Percentiles rank a stretch among this genome's conserved stretches.
These are phyloP conservation scores for Xiphias gladius DNA, from an alignment of 2,113 vertebrate species.

Conservation along the genomic window DNA sequence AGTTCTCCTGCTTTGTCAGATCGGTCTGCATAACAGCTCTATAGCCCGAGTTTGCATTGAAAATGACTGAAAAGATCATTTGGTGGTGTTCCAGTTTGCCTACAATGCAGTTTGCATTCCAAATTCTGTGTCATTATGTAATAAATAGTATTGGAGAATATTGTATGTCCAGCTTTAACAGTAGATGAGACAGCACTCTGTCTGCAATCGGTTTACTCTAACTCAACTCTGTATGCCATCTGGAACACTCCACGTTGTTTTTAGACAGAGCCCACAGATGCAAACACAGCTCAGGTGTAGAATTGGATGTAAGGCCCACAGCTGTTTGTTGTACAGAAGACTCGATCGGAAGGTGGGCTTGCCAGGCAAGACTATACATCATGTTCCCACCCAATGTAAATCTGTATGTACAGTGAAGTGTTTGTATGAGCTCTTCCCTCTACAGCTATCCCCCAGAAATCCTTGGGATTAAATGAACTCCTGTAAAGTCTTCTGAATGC, in stretches of 20 bases:
- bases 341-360: constrained; percentile 34
- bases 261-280: background rate
- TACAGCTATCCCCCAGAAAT: constrained; percentile 52
- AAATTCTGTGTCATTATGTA: constrained; percentile 36
- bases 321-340: constrained; percentile 59
- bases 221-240: constrained; percentile 22
- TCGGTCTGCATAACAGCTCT: constrained; percentile 32
- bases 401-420: constrained; percentile 81
- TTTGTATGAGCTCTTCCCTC: constrained; percentile 77
- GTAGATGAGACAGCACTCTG: constrained; percentile 7
- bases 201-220: constrained; percentile 45
- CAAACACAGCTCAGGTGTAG: constrained; percentile 15
- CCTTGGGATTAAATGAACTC: constrained; percentile 77
- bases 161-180: constrained; percentile 30
- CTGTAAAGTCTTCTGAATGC: constrained; percentile 64
- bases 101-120: constrained; percentile 62
- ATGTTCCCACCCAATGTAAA: constrained; percentile 70
- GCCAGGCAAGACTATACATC: constrained; percentile 51
- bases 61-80: constrained; percentile 4
- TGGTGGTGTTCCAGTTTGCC: constrained; percentile 18
- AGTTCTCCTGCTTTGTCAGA: constrained; percentile 13
- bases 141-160: constrained; percentile 30
- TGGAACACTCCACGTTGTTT: background rate
- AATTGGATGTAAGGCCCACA: constrained; percentile 17
- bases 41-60: constrained; percentile 7